Evolutionary conservation across 2,888 invertebrate genomes (phyloP), one percentile per base, ranked within the genome.

Genomic region (Parnassius glacialis): DNA sequence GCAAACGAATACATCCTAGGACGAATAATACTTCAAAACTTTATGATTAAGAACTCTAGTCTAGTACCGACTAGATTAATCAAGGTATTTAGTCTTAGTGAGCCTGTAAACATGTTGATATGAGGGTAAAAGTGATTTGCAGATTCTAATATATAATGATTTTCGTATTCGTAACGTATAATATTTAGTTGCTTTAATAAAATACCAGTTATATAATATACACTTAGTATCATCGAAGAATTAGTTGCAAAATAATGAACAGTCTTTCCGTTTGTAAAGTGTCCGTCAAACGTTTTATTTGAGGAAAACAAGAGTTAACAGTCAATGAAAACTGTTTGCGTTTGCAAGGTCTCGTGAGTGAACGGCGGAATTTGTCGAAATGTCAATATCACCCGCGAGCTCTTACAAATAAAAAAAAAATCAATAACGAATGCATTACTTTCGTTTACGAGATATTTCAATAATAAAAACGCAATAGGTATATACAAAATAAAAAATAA

Each of bases 341-440:
- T 70, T 70, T 58, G 65, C 76, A 75, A 78, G 78, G 75, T 72
- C 74, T 72, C 63, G 64, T 62, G 64, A 72, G 74, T 74, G 75
- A 75, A 67, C 66, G 75, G 73, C 62, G 64, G 71, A 70, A 73
- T 71, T 75, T 72, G 68, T 72, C 66, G 67, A 76, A 76, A 78
- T 73, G 74, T 75, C 75, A 74, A 76, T 73, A 74, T 64, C 71
- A 71, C 61, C 61, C 60, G 68, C 64, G 57, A 52, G 55, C 59
- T 65, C 64, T 65, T 70, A 68, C 66, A 64, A 64, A 66, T 63
- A 3, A 62, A 66, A 67, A 47, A 43, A 64, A 62, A 54, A 58
- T 58, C 52, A 50, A 63, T 61, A 67, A 13, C 47, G 47, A 45
- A 69, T 68, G 65, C 68, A 72, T 73, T 75, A 68, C 2, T 42